Base-by-base conservation (phyloP, 2,113 vertebrate genomes). In the Hiodon tergisus region DNA sequence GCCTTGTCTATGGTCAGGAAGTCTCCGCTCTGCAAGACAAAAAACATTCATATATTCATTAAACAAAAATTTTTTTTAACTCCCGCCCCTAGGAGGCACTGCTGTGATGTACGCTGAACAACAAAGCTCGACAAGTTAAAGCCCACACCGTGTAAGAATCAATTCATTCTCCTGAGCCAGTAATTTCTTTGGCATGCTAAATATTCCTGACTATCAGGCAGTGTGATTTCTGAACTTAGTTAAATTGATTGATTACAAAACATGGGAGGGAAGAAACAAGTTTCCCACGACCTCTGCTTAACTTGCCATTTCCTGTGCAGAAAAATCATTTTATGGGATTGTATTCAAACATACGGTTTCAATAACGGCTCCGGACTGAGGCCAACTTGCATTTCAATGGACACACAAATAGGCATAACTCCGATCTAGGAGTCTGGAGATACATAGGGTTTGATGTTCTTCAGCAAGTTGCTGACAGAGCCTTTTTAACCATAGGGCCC, bases 1-100 rank as follows among this genome's bases (percentile, higher is more conserved):
- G 87, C 87, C 84, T 83, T 88, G 59, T 90, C 90, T 78, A 87
- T 82, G 1, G 85, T 85, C 53, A 88, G 79, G 78, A 88, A 88
- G 46, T 90, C 90, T 51, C 84, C 86, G 69, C 76, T 86, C 87
- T 88, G 82, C 51, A 71, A 55, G 57, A 61, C 10, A 52, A 77
- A 75, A 58, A 46, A 65, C 6, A 59, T 16, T 31, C 31, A 31
- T 31, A 31, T 31, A 31, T 31, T 31, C 31, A 31, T 31, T 31
- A 31, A 31, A 77, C 2, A 68, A 9, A 77, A 71, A 4, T 67
- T 47, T 58, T 72, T 77, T 63, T 59, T 16, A 71, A 47, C 73
- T 72, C 0, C 60, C 8, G 4, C 76, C 55, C 31, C 61, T 9
- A 7, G 17, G 69, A 17, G 60, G 69, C 11, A 76, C 16, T 48